These are phyloP conservation scores for Helicolenus hilgendorfi DNA, from an alignment of 2,797 vertebrate species.

Conservation along the genomic window DNA sequence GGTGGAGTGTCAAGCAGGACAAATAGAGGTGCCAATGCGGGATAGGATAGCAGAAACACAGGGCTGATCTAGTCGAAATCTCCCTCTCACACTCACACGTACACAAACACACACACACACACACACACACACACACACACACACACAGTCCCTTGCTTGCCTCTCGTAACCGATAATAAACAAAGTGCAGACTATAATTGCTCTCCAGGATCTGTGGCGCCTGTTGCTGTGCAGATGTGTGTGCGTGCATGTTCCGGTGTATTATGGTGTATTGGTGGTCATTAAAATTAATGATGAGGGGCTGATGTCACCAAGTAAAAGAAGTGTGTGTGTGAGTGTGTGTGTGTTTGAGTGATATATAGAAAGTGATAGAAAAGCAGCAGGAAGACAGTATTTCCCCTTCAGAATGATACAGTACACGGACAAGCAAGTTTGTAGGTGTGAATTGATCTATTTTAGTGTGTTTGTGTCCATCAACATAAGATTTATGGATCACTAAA, in stretches of 20 bases:
- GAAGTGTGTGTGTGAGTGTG: conserved; percentile 11
- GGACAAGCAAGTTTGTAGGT: not conserved
- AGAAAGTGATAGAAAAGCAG: not conserved
- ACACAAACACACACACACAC: not conserved
- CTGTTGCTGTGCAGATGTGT: conserved; percentile 65
- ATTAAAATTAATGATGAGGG: conserved; percentile 89
- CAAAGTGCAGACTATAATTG: conserved; percentile 84
- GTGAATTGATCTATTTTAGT: conserved; percentile 19
- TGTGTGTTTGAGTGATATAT: not conserved
- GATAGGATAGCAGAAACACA: conserved; percentile 17
- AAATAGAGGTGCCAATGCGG: conserved; percentile 27
- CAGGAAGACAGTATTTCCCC: not conserved
- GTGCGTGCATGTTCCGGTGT: conserved; percentile 48
- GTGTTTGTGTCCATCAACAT: conserved; percentile 29
- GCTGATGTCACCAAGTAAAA: conserved; percentile 81
- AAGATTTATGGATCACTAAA: conserved; percentile 53
- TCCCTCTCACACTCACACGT: not conserved
- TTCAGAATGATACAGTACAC: not conserved
- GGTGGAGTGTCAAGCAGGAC: conserved; percentile 38
- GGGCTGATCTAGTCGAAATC: conserved; percentile 43
- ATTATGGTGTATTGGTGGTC: conserved; percentile 76
- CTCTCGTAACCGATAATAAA: conserved; percentile 80
- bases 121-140: conserved; percentile 17
- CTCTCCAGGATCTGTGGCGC: conserved; percentile 81
- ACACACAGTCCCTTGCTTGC: conserved; percentile 65